A percentile compares a stretch with the other conserved stretches of the same genome.
phyloP scores from a whole-genome alignment of 2,888 invertebrate species.

The Drosophila melanosoma region DNA sequence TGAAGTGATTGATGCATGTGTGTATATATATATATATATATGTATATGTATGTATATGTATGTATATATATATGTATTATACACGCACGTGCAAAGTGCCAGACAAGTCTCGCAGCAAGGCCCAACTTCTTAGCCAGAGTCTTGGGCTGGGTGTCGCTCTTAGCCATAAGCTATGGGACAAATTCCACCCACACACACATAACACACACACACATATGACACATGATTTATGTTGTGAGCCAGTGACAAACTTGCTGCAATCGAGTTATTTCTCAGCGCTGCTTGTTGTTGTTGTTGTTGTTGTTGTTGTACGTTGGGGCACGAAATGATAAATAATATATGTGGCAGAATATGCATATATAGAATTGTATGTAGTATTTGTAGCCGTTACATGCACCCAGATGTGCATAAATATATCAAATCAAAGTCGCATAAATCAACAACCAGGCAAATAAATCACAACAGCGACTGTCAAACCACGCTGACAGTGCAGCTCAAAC shows the following conservation, averaged over 20 bases:
- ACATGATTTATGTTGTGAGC: slow-evolving; percentile 58
- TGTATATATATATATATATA: slow-evolving; percentile 33
- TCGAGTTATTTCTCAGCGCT: slow-evolving; percentile 1
- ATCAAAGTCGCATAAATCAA: slow-evolving; percentile 65
- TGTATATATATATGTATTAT: not conserved
- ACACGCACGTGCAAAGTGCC: slow-evolving; percentile 66
- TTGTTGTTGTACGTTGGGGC: slow-evolving; percentile 19
- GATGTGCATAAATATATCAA: slow-evolving; percentile 35
- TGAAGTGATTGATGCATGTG: slow-evolving; percentile 67
- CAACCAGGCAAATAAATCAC: slow-evolving; percentile 36
- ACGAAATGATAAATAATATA: slow-evolving; percentile 36
- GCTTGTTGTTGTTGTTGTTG: not conserved
- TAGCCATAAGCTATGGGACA: slow-evolving; percentile 16
- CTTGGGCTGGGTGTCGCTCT: slow-evolving; percentile 6
- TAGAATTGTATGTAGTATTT: slow-evolving; percentile 8
- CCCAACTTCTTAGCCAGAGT: slow-evolving; percentile 1
- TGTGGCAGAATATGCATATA: slow-evolving; percentile 13
- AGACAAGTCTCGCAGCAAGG: slow-evolving; percentile 14
- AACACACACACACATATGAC: slow-evolving; percentile 4
- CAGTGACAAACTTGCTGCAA: slow-evolving; percentile 63
- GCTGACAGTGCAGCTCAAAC: slow-evolving; percentile 43
- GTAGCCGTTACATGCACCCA: not conserved
- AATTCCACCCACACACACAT: slow-evolving; percentile 37
- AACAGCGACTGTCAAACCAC: slow-evolving; percentile 28
- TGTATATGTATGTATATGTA: not conserved